Conservation (phyloP, 2,888 invertebrate genomes). For the Entomobrya multifasciata region DNA sequence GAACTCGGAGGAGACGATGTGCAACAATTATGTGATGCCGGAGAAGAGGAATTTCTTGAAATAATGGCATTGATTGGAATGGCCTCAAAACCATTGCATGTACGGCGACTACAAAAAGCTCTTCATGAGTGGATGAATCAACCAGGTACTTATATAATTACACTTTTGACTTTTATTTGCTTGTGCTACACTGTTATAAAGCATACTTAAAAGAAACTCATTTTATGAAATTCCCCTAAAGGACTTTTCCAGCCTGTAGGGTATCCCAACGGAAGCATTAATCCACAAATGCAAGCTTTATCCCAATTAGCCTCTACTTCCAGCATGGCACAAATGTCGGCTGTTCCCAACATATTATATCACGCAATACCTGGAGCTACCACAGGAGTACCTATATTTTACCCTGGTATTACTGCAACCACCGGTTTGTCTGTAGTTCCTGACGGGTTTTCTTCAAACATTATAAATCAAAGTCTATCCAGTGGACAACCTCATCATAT, state of each 20-base stretch:
- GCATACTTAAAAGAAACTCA: neutral
- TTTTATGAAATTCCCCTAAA: conserved; percentile 9
- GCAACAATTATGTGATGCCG: conserved; percentile 98
- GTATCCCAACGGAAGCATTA: neutral
- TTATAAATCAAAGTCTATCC: conserved; percentile 31
- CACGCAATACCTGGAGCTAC: conserved; percentile 3
- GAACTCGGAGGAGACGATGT: conserved; percentile 99
- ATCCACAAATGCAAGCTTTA: neutral
- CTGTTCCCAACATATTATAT: conserved; percentile 22
- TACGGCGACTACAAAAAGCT: conserved; percentile 96
- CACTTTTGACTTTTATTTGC: neutral
- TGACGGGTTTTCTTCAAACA: conserved; percentile 31
- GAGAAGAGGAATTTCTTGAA: conserved; percentile 99
- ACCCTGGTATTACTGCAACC: conserved; percentile 4
- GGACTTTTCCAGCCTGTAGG: conserved; percentile 66
- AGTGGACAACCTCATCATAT: conserved; percentile 38
- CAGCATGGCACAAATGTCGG: conserved; percentile 7
- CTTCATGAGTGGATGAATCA: conserved; percentile 89
- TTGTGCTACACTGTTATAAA: neutral
- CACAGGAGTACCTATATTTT: conserved; percentile 37
- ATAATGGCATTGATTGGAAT: conserved; percentile 99
- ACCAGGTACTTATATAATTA: conserved; percentile 8
- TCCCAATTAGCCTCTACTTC: conserved; percentile 38
- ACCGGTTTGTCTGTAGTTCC: neutral
- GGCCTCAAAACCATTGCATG: conserved; percentile 99